Percentiles rank a stretch among this genome's conserved stretches.
Evolutionary conservation across 2,113 vertebrate genomes (phyloP).

Genomic region (Agapornis roseicollis): DNA sequence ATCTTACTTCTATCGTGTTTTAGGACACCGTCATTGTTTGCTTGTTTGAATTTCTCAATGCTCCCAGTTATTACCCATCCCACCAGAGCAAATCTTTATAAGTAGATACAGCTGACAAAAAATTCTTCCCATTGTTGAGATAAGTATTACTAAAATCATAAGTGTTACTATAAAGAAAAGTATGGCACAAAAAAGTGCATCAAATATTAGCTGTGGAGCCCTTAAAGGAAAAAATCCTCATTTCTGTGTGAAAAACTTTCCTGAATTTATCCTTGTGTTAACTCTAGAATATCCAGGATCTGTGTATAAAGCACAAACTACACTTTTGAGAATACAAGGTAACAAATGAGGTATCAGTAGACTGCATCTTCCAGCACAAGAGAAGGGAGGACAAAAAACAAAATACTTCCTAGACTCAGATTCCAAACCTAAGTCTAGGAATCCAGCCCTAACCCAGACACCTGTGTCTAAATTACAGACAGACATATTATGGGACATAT

Average conservation of each 20-base stretch:
- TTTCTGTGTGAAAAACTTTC: background rate
- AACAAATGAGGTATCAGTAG: background rate
- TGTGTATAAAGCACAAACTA: background rate
- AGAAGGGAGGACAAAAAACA: rapidly evolving
- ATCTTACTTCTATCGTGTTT: background rate
- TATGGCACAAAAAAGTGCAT: background rate
- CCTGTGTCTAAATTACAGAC: rapidly evolving
- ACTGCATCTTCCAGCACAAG: background rate
- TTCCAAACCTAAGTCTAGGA: background rate
- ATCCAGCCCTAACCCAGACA: rapidly evolving
- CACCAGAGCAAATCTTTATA: background rate
- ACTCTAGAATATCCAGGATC: background rate
- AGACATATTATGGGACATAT: background rate
- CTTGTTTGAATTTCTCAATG: background rate
- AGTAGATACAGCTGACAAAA: background rate
- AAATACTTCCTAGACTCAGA: background rate
- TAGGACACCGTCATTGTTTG: background rate
- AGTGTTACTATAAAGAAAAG: background rate
- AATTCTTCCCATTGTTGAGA: background rate
- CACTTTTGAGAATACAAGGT: background rate
- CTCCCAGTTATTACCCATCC: background rate
- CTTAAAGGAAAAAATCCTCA: background rate
- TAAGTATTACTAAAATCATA: background rate
- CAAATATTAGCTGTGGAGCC: background rate
- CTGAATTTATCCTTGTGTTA: background rate